Percentiles rank a stretch among this genome's conserved stretches.
Evolutionary conservation across 2,888 invertebrate genomes (phyloP).

Genomic region (Clivina fossor): DNA sequence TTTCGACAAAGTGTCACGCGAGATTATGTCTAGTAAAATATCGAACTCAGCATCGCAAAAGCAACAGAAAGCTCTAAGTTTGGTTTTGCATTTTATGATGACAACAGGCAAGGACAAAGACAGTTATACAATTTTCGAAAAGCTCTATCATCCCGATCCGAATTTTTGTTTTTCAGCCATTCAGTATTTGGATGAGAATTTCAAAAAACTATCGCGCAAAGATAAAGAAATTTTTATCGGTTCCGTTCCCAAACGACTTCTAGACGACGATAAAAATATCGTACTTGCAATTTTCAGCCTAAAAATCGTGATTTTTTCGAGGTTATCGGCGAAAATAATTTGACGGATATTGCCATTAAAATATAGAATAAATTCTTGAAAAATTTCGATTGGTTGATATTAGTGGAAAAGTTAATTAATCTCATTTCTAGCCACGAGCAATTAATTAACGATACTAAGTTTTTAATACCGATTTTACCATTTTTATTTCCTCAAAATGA

Average conservation of each 20-base stretch:
- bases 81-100: slow-evolving; percentile 20
- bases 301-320: slow-evolving; percentile 49
- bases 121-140: slow-evolving; percentile 56
- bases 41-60: slow-evolving; percentile 13
- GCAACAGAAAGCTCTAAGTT: slow-evolving; percentile 34
- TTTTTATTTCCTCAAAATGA: slow-evolving; percentile 61
- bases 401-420: slow-evolving; percentile 53
- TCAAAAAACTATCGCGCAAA: slow-evolving; percentile 54
- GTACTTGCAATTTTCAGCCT: slow-evolving; percentile 60
- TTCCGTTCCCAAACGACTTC: slow-evolving; percentile 65
- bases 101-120: slow-evolving; percentile 35
- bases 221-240: slow-evolving; percentile 65
- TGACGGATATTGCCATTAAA: slow-evolving; percentile 56
- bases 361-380: slow-evolving; percentile 56
- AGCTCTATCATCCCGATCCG: slow-evolving; percentile 71
- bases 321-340: slow-evolving; percentile 53
- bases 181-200: slow-evolving; percentile 62
- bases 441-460: slow-evolving; percentile 58
- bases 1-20: slow-evolving; percentile 69
- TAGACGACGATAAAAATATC: slow-evolving; percentile 67
- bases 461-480: slow-evolving; percentile 63
- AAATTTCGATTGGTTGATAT: slow-evolving; percentile 45
- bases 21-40: slow-evolving; percentile 55
- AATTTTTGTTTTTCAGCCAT: slow-evolving; percentile 68
- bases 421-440: slow-evolving; percentile 56